Conservation (phyloP, 2,888 invertebrate genomes). For the Campoplex nolae region DNA sequence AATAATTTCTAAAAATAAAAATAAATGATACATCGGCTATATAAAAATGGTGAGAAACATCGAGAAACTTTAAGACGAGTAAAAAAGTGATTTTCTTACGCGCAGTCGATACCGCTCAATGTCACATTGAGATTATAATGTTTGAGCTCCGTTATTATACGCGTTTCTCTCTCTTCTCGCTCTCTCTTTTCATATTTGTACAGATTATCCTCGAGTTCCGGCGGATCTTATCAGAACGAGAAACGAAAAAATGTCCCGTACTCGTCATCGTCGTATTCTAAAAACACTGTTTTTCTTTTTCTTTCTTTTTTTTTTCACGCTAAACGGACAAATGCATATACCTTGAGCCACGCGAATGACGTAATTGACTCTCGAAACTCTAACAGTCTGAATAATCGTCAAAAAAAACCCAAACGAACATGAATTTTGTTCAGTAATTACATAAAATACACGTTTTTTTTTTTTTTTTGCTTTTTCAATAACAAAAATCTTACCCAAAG, state of each 20-base stretch:
- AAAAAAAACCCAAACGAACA: conserved; percentile 10
- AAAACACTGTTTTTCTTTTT: conserved; percentile 36
- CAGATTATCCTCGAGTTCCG: conserved; percentile 73
- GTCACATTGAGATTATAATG: conserved; percentile 75
- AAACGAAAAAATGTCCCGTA: conserved; percentile 53
- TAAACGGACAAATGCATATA: conserved; percentile 38
- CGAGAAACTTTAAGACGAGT: conserved; percentile 12
- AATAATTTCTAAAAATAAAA: background rate
- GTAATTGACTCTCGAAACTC: conserved; percentile 13
- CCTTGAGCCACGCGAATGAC: conserved; percentile 14
- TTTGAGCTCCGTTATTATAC: conserved; percentile 70
- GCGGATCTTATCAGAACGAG: conserved; percentile 65
- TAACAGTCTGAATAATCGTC: conserved; percentile 10
- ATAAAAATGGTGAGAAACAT: background rate
- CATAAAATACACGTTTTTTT: background rate
- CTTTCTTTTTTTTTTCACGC: conserved; percentile 12
- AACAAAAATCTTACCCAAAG: background rate
- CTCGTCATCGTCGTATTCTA: conserved; percentile 57
- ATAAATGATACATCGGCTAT: background rate
- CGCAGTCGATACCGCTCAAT: conserved; percentile 70
- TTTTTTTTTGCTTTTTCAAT: background rate
- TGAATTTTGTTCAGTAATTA: background rate
- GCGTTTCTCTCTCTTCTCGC: conserved; percentile 44
- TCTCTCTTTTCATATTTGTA: conserved; percentile 58
- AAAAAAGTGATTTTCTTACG: conserved; percentile 57